Percentiles rank a stretch among this genome's conserved stretches.
phyloP scores from a whole-genome alignment of 2,888 invertebrate genomes.

The Stratiomys singularior region DNA sequence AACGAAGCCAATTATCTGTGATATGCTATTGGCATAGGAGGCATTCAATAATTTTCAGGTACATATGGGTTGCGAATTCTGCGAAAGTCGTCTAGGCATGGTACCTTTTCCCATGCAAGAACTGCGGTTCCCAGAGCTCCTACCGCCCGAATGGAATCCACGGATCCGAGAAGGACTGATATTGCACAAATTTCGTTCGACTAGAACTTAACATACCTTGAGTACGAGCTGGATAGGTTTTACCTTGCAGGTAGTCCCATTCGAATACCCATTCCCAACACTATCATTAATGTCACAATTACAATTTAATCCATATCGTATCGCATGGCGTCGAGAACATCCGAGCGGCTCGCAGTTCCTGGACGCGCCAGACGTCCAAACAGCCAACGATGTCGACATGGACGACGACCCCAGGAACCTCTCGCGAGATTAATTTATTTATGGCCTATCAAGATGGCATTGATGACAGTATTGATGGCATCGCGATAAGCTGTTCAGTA shows the following conservation, averaged over 20 bases:
- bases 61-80: too few relatives aligned
- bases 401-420: neutral
- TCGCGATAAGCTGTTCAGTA: conserved; percentile 24
- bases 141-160: too few relatives aligned
- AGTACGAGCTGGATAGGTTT: neutral
- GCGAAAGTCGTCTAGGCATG: too few relatives aligned
- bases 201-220: neutral
- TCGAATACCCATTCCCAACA: neutral
- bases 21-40: too few relatives aligned
- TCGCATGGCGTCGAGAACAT: neutral
- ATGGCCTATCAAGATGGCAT: conserved; percentile 24
- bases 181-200: neutral
- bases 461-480: conserved; percentile 38
- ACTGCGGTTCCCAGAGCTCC: too few relatives aligned
- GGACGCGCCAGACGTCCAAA: neutral
- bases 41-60: too few relatives aligned
- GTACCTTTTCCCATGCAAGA: too few relatives aligned
- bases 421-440: conserved; percentile 31
- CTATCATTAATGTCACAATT: conserved; percentile 31
- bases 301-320: conserved; percentile 28
- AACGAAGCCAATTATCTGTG: too few relatives aligned
- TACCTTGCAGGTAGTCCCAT: neutral
- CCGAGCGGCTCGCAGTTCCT: neutral
- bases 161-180: too few relatives aligned
- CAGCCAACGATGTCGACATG: too few relatives aligned